Base-by-base conservation (phyloP, 2,888 invertebrate genomes). In the Oeneis ivallda region DNA sequence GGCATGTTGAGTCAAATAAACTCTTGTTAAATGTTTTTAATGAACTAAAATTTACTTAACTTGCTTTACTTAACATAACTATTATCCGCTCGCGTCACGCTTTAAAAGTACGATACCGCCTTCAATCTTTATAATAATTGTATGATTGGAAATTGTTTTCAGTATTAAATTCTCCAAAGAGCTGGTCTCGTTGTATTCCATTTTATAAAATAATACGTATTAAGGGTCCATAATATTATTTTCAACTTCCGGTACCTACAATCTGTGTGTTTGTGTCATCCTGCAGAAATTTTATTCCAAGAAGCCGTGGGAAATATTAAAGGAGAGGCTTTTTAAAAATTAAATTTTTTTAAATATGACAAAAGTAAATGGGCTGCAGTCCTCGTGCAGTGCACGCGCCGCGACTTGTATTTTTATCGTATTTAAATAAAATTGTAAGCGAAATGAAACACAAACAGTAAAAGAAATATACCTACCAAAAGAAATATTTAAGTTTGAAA, bases 161-260 rank as follows among this genome's bases (percentile, higher is more conserved):
- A 80, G 76, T 79, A 80, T 79, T 76, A 74, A 71, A 71, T 71
- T 74, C 67, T 68, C 61, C 71, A 75, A 79, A 71, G 83, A 86
- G 81, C 82, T 84, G 85, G 82, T 78, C 83, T 84, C 82, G 77
- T 74, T 71, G 71, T 69, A 74, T 73, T 75, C 64, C 75, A 75
- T 77, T 76, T 74, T 73, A 71, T 75, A 75, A 75, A 37, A 76
- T 73, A 74, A 70, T 71, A 74, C 54, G 67, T 65, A 65, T 50
- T 70, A 74, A 71, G 76, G 75, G 74, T 78, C 74, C 76, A 76
- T 1, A 4, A 5, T 69, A 71, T 75, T 68, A 69, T 71, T 74
- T 76, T 71, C 67, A 67, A 71, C 52, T 10, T 39, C 53, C 41
- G n/a, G 67, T 66, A 26, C 26, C 26, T 26, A 73, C 70, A 71